Percentiles rank a stretch among this genome's conserved stretches.
Conservation (phyloP, 2,888 invertebrate species). For the Parnassius apollo region DNA sequence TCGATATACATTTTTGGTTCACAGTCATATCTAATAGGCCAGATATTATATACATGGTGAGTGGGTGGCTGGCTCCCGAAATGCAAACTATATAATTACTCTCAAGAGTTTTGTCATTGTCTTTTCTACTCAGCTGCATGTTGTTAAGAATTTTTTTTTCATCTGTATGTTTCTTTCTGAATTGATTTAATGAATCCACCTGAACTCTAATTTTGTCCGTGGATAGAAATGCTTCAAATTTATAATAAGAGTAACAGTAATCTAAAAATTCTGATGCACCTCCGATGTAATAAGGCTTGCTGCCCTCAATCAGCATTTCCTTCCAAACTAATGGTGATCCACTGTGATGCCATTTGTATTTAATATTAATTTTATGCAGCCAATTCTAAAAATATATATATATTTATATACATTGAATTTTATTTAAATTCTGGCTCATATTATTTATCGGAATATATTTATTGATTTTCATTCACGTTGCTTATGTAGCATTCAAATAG, state of each 20-base stretch:
- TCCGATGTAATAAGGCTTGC: constrained; percentile 81
- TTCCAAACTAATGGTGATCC: constrained; percentile 83
- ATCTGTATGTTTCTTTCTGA: constrained; percentile 44
- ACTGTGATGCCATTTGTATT: constrained; percentile 79
- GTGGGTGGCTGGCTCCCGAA: constrained; percentile 55
- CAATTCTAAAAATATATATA: constrained; percentile 54
- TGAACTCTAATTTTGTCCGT: constrained; percentile 53
- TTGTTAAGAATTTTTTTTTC: constrained; percentile 32
- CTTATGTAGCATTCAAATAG: too few relatives aligned
- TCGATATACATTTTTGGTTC: constrained; percentile 47
- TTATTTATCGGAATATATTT: not conserved
- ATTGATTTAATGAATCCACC: constrained; percentile 51
- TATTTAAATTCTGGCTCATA: not conserved
- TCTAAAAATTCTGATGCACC: constrained; percentile 82
- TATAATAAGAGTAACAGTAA: constrained; percentile 82
- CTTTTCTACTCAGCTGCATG: constrained; percentile 24
- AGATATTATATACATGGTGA: constrained; percentile 60
- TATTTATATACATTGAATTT: not conserved
- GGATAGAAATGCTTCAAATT: constrained; percentile 57
- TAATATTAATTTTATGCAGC: constrained; percentile 71
- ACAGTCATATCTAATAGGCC: constrained; percentile 51
- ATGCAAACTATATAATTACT: constrained; percentile 51
- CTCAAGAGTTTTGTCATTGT: constrained; percentile 30
- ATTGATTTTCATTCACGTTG: too few relatives aligned
- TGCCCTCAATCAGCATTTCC: constrained; percentile 78